Base-by-base conservation (phyloP, 2,888 invertebrate genomes). In the Nesidiocoris tenuis region DNA sequence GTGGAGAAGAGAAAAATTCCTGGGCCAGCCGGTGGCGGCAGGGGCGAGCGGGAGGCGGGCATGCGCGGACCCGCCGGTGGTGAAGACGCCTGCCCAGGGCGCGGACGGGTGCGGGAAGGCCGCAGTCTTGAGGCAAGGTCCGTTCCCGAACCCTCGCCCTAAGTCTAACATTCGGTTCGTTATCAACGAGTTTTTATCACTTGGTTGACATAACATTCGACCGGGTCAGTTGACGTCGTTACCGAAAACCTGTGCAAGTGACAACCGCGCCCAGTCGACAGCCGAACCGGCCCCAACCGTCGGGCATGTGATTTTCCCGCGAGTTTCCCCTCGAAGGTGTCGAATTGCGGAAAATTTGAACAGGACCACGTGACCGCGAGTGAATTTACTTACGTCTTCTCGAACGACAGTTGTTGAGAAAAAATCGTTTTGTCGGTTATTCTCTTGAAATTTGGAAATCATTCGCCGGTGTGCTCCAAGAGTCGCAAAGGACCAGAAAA, bases 91-190 rank as follows among this genome's bases (percentile, higher is more conserved):
- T 75, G 74, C 74, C 66, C 74, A 22, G 18, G 18, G 18, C 22
- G 18, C 19, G 74, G 74, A 66, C 55, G 66, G 74, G 66, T 56
- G 56, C 66, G 7, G 1, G 9, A 9, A 21, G 2, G 64, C 74
- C 65, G 74, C 74, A 75, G 74, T 75, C 74, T 57, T 66, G 74
- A 57, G 74, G 74, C 74, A 75, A 75, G 66, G 66, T 66, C 74
- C 72, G 70, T 70, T 25, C 18, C 70, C 59, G 59, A 3, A 18
- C 59, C 59, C 18, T 59, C 18, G 19, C n/a, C 59, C 39, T 39
- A 39, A 39, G 39, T n/a, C 39, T 39, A 39, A 39, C 39, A 39
- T 39, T 39, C 5, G 39, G 39, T 39, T 39, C 39, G 39, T 39
- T 39, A 39, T 39, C 39, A 39, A 12, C 39, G 39, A 39, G 39